Percentiles rank a stretch among this genome's conserved stretches.
Conservation (phyloP, 1,140 invertebrate genomes). For the Lerema accius region DNA sequence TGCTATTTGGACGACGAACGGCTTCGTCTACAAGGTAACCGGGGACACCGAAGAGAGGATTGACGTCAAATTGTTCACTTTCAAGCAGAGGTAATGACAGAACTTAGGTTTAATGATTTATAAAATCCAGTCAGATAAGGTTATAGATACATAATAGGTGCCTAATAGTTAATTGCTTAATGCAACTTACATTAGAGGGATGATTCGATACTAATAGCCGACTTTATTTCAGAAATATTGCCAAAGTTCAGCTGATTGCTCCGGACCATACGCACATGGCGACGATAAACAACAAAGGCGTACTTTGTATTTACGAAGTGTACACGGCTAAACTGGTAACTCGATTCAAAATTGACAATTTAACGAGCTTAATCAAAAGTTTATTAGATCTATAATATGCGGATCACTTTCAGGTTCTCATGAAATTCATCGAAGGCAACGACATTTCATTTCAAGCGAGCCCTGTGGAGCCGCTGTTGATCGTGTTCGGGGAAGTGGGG, state of each 20-base stretch:
- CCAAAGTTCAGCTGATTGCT: slow-evolving; percentile 66
- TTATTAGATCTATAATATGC: too few species aligned
- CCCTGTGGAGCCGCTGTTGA: slow-evolving; percentile 64
- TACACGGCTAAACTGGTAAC: slow-evolving; percentile 58
- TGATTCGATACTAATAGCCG: too few species aligned
- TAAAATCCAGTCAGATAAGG: too few species aligned
- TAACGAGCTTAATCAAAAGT: too few species aligned
- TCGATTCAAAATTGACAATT: not conserved
- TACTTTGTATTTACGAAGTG: slow-evolving; percentile 63
- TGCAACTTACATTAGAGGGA: too few species aligned
- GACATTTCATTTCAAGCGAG: slow-evolving; percentile 67
- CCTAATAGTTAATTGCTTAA: too few species aligned
- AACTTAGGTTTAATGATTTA: too few species aligned
- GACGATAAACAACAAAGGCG: slow-evolving; percentile 52
- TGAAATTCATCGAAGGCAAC: slow-evolving; percentile 53
- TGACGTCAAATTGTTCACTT: slow-evolving; percentile 52
- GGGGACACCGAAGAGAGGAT: slow-evolving; percentile 63
- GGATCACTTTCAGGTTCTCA: slow-evolving; percentile 50
- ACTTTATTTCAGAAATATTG: slow-evolving; percentile 59
- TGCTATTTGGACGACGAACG: slow-evolving; percentile 56
- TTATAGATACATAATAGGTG: too few species aligned
- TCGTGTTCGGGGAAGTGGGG: slow-evolving; percentile 58
- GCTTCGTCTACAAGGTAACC: slow-evolving; percentile 59
- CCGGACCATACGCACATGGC: slow-evolving; percentile 58
- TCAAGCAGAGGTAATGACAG: slow-evolving; percentile 59